A percentile compares a stretch with the other conserved stretches of the same genome.
Evolutionary conservation across 2,888 invertebrate species (phyloP).

Genomic region (Adelphocoris suturalis): DNA sequence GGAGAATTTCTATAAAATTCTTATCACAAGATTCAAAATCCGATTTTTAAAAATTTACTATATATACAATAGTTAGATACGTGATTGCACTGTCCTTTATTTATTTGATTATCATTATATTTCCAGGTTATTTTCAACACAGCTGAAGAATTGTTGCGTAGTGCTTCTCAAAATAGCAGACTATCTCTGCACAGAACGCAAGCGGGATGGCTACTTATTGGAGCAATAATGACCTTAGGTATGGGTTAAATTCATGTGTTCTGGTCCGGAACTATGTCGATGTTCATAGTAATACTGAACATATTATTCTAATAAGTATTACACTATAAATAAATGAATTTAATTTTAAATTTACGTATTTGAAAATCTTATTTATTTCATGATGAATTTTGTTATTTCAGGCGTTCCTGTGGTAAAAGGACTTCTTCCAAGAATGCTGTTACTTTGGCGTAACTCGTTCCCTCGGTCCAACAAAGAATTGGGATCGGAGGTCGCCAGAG

Average conservation of each 20-base stretch:
- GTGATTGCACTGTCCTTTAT: too few relatives aligned
- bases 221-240: slow-evolving; percentile 97
- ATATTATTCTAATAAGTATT: too few relatives aligned
- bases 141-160: slow-evolving; percentile 96
- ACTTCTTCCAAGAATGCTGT: slow-evolving; percentile 93
- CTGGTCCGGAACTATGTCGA: too few relatives aligned
- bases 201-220: slow-evolving; percentile 98
- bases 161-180: slow-evolving; percentile 97
- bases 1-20: too few relatives aligned
- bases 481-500: slow-evolving; percentile 96
- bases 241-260: slow-evolving; percentile 75
- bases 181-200: slow-evolving; percentile 96
- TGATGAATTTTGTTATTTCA: too few relatives aligned
- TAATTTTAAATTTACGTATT: too few relatives aligned
- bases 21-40: too few relatives aligned
- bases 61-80: too few relatives aligned
- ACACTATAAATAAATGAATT: too few relatives aligned
- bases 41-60: too few relatives aligned
- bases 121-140: slow-evolving; percentile 91
- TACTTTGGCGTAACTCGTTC: slow-evolving; percentile 98
- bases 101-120: neutral
- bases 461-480: slow-evolving; percentile 97
- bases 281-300: too few relatives aligned
- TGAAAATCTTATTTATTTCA: too few relatives aligned
- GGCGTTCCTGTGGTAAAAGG: slow-evolving; percentile 95